phyloP scores from a whole-genome alignment of 1,140 invertebrate species.

The Apolygus lucorum region DNA sequence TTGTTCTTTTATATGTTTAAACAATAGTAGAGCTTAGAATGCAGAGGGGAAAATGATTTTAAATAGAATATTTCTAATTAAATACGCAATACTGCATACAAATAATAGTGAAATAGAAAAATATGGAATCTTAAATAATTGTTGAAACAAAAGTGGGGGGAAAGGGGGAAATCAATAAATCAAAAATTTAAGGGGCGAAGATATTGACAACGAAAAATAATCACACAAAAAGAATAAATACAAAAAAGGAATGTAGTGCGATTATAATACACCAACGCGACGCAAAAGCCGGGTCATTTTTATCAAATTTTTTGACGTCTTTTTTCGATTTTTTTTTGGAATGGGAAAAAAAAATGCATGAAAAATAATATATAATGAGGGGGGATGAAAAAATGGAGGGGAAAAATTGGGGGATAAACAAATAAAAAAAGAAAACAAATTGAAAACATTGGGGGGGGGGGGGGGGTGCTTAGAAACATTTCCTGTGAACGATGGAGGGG shows the following conservation, averaged over 20 bases:
- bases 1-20: too few species aligned
- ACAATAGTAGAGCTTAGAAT: not conserved
- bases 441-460: not conserved
- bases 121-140: slow-evolving; percentile 15
- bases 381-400: not conserved
- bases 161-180: too few species aligned
- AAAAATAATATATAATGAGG: too few species aligned
- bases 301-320: not conserved
- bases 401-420: not conserved
- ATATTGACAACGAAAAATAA: not conserved
- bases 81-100: slow-evolving; percentile 10
- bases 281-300: not conserved
- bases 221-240: not conserved
- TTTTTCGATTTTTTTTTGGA: not conserved
- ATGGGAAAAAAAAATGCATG: not conserved
- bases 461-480: slow-evolving; percentile 73
- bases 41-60: not conserved
- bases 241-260: not conserved
- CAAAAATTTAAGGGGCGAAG: not conserved
- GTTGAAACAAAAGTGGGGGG: too few species aligned
- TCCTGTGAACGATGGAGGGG: slow-evolving; percentile 88
- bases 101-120: not conserved
- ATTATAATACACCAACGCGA: not conserved
- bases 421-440: slow-evolving; percentile 1
- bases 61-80: not conserved